These are phyloP conservation scores for Sylvilagus bachmani DNA, from an alignment of 2,113 vertebrate species.

Conservation along the genomic window DNA sequence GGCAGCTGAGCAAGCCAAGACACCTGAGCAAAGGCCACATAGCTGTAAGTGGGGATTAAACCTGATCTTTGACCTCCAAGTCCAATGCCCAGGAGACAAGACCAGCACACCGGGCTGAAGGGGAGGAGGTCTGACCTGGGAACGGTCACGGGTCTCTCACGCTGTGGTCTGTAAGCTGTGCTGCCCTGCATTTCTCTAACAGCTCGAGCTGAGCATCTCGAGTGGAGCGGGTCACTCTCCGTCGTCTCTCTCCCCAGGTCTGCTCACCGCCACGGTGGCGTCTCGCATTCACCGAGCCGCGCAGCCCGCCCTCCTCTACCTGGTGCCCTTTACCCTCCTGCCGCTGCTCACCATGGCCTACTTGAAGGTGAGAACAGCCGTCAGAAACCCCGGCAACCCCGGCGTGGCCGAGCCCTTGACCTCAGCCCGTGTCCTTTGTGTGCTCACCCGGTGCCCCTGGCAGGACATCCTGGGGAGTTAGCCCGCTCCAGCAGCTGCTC, in stretches of 20 bases:
- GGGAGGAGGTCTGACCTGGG: not conserved
- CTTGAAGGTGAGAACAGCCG: conserved; percentile 94
- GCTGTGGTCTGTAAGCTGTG: not conserved
- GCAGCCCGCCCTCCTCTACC: conserved; percentile 98
- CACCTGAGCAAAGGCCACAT: not conserved
- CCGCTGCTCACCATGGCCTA: conserved; percentile 99
- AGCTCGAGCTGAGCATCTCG: not conserved
- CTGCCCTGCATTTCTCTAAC: not conserved
- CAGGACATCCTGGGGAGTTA: no score
- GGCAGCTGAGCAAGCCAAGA: not conserved
- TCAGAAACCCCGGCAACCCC: fast-evolving
- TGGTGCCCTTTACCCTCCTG: conserved; percentile 99
- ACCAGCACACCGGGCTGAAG: not conserved
- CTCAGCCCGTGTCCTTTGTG: not conserved
- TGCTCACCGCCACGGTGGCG: conserved; percentile 98
- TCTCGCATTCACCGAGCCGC: conserved; percentile 99
- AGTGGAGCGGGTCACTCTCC: no score
- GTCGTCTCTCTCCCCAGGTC: conserved; percentile 87
- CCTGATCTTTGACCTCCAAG: not conserved
- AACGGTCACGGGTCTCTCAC: not conserved
- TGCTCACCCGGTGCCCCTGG: no score
- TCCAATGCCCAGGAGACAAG: not conserved
- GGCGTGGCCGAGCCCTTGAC: not conserved
- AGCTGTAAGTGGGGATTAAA: not conserved
- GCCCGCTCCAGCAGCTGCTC: no score